Evolutionary conservation across 2,113 vertebrate species (phyloP), one percentile per base, ranked within the genome.

Genomic region (Panthera leo): DNA sequence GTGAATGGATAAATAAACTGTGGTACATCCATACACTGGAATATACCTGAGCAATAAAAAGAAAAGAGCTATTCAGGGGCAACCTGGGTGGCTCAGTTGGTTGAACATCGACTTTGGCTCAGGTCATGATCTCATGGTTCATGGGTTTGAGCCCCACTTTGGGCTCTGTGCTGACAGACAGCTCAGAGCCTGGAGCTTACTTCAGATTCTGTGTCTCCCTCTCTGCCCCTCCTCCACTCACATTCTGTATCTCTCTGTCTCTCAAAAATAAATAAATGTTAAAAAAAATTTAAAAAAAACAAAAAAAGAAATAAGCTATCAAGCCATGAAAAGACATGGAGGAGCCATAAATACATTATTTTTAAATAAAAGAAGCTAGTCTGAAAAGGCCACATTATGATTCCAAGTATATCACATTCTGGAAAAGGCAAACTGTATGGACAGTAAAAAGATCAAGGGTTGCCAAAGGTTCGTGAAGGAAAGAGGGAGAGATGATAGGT

Each of bases 241-340:
- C 42, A 45, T 45, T 45, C 42, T 23, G 23, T 61, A 21, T 45
- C 55, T 58, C 55, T 45, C 42, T 45, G 42, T 58, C 18, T 58
- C 55, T 61, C 58, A 23, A 61, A 61, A 61, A 61, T 61, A 45
- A 45, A 45, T 45, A 61, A 61, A 61, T 21, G 21, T 23, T 58
- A 58, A 58, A 58, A 61, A 58, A 58, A 58, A 7, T 7, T 42
- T 21, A 7, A 21, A 7, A 3, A 23, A 21, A 61, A 61, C 9
- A 90, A 85, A 61, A 96, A 89, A 93, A 65, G 42, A 84, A 83
- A 91, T 42, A 58, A 93, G 73, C 83, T 82, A 90, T 61, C 6
- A 48, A 85, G 73, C 71, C 71, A 91, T 2, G 21, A 70, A 78
- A 76, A 91, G 29, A 91, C 34, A 75, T 8, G 18, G 31, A 70